phyloP scores from a whole-genome alignment of 2,888 invertebrate species.

The Limnephilus rhombicus region DNA sequence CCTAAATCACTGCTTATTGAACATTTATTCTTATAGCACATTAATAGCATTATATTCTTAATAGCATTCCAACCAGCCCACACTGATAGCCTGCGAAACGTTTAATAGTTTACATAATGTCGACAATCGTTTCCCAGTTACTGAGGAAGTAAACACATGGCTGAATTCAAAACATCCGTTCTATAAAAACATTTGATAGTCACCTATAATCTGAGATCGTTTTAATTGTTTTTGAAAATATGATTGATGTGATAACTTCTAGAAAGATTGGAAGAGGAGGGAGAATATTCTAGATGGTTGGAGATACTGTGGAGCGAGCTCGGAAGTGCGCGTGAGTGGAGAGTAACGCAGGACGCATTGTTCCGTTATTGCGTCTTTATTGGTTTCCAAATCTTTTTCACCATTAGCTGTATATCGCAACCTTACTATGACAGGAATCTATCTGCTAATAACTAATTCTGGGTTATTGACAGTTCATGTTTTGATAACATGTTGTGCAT shows the following conservation, averaged over 20 bases:
- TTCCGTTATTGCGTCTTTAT: neutral
- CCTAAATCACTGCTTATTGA: neutral
- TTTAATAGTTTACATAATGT: neutral
- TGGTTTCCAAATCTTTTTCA: neutral
- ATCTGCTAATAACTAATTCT: neutral
- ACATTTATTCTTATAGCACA: neutral
- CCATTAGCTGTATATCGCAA: neutral
- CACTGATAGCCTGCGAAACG: neutral
- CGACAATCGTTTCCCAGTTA: neutral
- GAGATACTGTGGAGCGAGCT: conserved; percentile 2
- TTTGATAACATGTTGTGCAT: neutral
- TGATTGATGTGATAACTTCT: conserved; percentile 21
- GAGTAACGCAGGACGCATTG: neutral
- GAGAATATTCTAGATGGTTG: conserved; percentile 39
- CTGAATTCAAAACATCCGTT: neutral
- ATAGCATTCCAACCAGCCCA: neutral
- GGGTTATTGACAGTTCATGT: neutral
- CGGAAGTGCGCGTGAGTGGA: conserved; percentile 20
- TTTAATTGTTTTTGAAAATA: neutral
- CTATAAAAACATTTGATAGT: neutral
- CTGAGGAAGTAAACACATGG: neutral
- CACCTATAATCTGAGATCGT: neutral
- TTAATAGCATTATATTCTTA: neutral
- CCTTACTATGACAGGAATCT: neutral
- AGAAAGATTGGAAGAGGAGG: conserved; percentile 25